Base-by-base conservation (phyloP, 2,113 vertebrate species). In the Corythaixoides concolor region DNA sequence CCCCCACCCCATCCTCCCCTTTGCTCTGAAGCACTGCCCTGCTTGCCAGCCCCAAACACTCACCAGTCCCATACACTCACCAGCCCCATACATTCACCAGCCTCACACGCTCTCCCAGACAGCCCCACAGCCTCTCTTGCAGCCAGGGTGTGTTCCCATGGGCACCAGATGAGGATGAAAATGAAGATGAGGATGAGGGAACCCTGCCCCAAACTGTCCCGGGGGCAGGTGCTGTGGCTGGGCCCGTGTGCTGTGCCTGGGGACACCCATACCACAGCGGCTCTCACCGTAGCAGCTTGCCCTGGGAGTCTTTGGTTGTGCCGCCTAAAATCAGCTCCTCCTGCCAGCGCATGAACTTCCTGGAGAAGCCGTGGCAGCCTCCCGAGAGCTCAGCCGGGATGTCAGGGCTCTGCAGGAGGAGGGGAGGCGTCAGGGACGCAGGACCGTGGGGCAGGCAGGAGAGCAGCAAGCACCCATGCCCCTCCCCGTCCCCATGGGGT, bases 321-420 rank as follows among this genome's bases (percentile, higher is more conserved):
- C 99, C 99, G 0, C 99, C 99, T 83, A 99, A 97, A 97, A 99
- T 99, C 97, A 99, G 96, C 95, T 99, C 99, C 97, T 99, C 99
- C 96, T 99, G 99, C 99, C 99, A 99, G 97, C 99, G 99, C 99
- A 99, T 99, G 97, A 99, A 99, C 97, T 99, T 99, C 98, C 98
- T 98, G 95, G 99, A 99, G 97, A 99, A 99, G 96, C 99, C 99
- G 3, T 99, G 98, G 97, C 99, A 99, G 98, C 99, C 99, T 9
- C 99, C 99, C 0, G 98, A 98, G 90, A 99, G 98, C 76, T 98
- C 98, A 0, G 96, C 97, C 0, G 98, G 97, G 95, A 99, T 98
- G 93, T 98, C 98, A 1, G 99, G 99, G 97, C 95, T 98, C 99
- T 99, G 97, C 13, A 49, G 62, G 28, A 10, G 10, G 52, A 79